Base-by-base conservation (phyloP, 1,140 invertebrate genomes). In the Mizuhopecten yessoensis region DNA sequence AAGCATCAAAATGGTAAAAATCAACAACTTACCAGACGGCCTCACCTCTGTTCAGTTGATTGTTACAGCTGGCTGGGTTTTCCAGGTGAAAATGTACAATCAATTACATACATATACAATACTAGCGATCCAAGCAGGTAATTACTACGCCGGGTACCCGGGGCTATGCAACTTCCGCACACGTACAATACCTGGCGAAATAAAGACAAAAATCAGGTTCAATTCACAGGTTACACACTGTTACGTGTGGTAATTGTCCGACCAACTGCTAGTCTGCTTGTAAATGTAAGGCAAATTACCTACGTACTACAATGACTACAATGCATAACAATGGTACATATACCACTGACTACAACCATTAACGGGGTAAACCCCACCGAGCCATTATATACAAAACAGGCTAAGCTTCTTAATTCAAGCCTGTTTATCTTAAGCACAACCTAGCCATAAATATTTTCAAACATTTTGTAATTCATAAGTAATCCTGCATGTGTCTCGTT, bases 11-110 rank as follows among this genome's bases (percentile, higher is more conserved):
- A 75, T 75, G 57, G n/a, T 75, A 29, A 75, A 75, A n/a, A 29
- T 75, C n/a, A 75, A 75, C 57, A 75, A 75, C 57, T 7, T 75
- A 75, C 57, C 57, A 29, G 15, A 17, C n/a, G n/a, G 57, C n/a
- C 17, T 75, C 23, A 17, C 57, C 23, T n/a, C 5, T 39, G 36
- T 39, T 39, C 2, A 5, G 20, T 75, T 75, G 57, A 75, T 1
- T 75, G n/a, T 75, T 75, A 75, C 17, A 17, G 57, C 17, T 75
- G 23, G n/a, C 23, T 11, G n/a, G 17, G 3, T 29, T 75, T 17
- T 75, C 57, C 57, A 75, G 57, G 57, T 75, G 57, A 75, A 75
- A 75, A 75, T 75, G 57, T 75, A 75, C 57, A 75, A 75, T 75
- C 57, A 75, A 75, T 75, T 75, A 75, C 29, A n/a, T 29, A 29